Base-by-base conservation (phyloP, 2,888 invertebrate species). In the Empis stercorea region DNA sequence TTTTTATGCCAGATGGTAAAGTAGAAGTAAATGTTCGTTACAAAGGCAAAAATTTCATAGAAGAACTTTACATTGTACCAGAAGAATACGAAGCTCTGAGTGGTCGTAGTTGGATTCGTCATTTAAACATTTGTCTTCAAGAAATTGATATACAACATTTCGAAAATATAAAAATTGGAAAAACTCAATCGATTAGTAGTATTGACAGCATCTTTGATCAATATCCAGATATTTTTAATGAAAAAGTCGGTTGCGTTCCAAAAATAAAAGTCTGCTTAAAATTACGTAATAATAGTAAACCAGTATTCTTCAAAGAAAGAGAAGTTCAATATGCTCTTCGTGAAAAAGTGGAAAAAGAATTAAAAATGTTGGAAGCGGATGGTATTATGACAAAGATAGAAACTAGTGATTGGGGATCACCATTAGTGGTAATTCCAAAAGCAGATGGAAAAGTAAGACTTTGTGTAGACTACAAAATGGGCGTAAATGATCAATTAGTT, bases 401-500 rank as follows among this genome's bases (percentile, higher is more conserved):
- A 10, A 49, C 46, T 7, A 49, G 50, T 20, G 46, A 51, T 20
- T 49, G 48, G 52, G 48, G 48, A 27, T 48, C 52, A 37, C 47
- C 47, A 30, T 30, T 52, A 37, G 48, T 52, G 13, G 42, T 49
- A 7, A 49, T 51, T 17, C 42, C 52, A 15, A 52, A 52, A 43
- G 13, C 47, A 13, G 48, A 53, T 43, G 51, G 48, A 13, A 46
- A 43, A 3, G 45, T 54, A 2, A 36, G 51, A 1, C 32, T 53
- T 16, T 50, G 48, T 40, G 51, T 50, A 1, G 51, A 50, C 37
- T 51, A 51, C n/a, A 53, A 53, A 39, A 44, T 53, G 3, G 52
- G 40, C 10, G 52, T 53, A 3, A 53, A 53, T 30, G 44, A 47
- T 1, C 49, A 43, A 10, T 34, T 54, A 15, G 43, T 44, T 16